Evolutionary conservation across 2,113 vertebrate genomes (phyloP).

Genomic region (Tachysurus vachellii): DNA sequence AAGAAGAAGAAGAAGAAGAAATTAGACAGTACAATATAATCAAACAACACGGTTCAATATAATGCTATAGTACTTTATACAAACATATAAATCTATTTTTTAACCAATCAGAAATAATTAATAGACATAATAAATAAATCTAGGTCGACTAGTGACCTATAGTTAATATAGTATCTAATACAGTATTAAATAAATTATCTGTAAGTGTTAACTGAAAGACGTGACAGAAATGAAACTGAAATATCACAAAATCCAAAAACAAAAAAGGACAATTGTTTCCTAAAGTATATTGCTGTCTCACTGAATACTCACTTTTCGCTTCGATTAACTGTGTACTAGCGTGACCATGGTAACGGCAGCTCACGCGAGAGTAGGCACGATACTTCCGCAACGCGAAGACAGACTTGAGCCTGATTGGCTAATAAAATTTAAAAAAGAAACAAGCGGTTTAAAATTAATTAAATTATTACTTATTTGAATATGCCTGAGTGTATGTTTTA

Average conservation of each 20-base stretch:
- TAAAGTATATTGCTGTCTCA: neutral
- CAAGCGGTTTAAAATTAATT: neutral
- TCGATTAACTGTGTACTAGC: slow-evolving; percentile 6
- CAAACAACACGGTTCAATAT: neutral
- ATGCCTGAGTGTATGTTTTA: too few species aligned
- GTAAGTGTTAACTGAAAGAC: neutral
- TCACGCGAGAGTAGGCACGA: neutral
- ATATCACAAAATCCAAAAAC: neutral
- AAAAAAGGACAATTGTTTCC: neutral
- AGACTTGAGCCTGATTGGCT: neutral
- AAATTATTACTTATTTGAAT: too few species aligned
- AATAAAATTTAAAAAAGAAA: neutral
- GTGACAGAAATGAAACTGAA: neutral
- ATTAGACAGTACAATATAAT: neutral
- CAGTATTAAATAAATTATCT: too few species aligned
- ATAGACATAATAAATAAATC: too few species aligned
- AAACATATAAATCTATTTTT: neutral
- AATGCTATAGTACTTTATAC: neutral
- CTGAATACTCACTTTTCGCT: neutral
- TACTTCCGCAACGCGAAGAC: neutral
- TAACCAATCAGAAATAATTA: too few species aligned
- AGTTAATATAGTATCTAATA: neutral
- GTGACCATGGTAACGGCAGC: slow-evolving; percentile 44
- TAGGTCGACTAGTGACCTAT: neutral
- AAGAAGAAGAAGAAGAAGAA: neutral